Evolutionary conservation across 2,113 vertebrate species (phyloP), one percentile per base, ranked within the genome.

Genomic region (Sclerurus mexicanus): DNA sequence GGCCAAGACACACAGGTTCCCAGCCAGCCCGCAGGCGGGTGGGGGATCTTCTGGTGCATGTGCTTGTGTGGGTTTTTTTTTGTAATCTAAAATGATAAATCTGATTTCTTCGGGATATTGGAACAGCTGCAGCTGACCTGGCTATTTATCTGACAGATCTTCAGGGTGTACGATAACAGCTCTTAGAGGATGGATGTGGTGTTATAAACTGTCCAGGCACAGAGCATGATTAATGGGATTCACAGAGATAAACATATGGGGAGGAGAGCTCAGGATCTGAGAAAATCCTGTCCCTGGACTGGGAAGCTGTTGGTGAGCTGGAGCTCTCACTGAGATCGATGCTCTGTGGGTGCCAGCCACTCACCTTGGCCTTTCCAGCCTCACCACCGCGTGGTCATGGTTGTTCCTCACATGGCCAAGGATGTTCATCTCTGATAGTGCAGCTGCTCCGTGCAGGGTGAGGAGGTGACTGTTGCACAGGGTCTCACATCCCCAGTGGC

Each of bases 81-180:
- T 93, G 76, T 39, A 92, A 94, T 91, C 89, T 79, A 27, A 89
- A 95, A 94, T 86, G 95, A 95, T 96, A 88, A 88, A 96, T 97
- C 92, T 90, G 87, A 96, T 95, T 96, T 93, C 95, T 95, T 86
- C 79, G 83, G 95, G 95, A 90, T 93, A 90, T 81, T 96, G 96
- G 93, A 93, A 72, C 93, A 89, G 96, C 96, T 95, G 93, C 92
- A 92, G 95, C 96, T 94, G 87, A 96, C 93, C 96, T 90, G 93
- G 95, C 96, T 86, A 6, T 87, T 95, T 95, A 95, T 93, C 96
- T 72, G 93, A 82, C 86, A 96, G 83, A 94, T 96, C 95, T 90
- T 96, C 73, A 8, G 95, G 72, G 72, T 82, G 90, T 46, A 63
- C 6, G 83, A 94, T 93, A 96, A 92, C 90, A 68, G 92, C 93